Conservation (phyloP, 2,888 invertebrate species). For the Glaucopsyche alexis region DNA sequence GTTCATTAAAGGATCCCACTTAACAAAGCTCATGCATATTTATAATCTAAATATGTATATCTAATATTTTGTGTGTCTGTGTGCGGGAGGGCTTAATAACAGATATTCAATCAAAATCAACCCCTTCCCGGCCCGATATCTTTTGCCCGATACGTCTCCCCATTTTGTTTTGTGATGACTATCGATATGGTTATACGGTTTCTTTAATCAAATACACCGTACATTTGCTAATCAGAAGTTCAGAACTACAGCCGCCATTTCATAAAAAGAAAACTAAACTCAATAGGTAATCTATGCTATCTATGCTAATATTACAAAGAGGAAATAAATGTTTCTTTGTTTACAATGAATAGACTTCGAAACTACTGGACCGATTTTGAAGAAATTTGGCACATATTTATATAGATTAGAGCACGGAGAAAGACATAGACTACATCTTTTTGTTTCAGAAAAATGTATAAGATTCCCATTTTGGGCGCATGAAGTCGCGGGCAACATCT, state of each 20-base stretch:
- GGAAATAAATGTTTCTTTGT: no score
- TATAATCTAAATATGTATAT: conserved; percentile 71
- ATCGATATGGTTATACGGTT: conserved; percentile 40
- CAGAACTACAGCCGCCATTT: background rate
- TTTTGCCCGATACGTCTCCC: conserved; percentile 71
- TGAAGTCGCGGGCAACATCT: no score
- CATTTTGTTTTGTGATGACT: conserved; percentile 58
- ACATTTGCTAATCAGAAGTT: background rate
- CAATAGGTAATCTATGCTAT: no score
- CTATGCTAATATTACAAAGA: no score
- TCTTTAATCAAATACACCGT: conserved; percentile 32
- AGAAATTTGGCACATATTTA: no score
- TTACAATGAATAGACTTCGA: no score
- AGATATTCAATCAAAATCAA: conserved; percentile 80
- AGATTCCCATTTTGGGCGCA: no score
- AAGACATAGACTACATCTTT: no score
- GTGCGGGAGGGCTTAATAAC: conserved; percentile 69
- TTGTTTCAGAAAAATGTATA: no score
- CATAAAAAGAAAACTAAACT: background rate
- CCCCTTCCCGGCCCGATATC: conserved; percentile 77
- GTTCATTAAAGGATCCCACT: conserved; percentile 52
- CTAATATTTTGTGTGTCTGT: conserved; percentile 70
- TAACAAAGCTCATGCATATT: conserved; percentile 77
- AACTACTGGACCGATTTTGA: no score
- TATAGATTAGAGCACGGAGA: no score